Conservation (phyloP, 2,113 vertebrate genomes). For the Excalfactoria chinensis region DNA sequence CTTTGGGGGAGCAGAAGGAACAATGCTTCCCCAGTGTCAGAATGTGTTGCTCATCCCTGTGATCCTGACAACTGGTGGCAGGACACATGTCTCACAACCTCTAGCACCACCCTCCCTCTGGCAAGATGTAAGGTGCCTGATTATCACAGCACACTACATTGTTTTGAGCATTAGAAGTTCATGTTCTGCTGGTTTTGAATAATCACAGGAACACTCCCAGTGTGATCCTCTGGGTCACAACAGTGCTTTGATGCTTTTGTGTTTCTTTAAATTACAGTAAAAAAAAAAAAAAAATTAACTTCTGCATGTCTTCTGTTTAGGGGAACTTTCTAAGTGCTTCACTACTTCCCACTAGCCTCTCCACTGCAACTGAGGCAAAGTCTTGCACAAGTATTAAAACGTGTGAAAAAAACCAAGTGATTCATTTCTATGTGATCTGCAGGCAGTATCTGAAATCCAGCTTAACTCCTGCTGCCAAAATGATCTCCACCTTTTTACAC, state of each 20-base stretch:
- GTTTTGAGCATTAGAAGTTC: conserved; percentile 3
- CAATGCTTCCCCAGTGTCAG: not conserved
- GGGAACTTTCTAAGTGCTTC: not conserved
- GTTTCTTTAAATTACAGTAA: not conserved
- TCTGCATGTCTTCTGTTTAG: not conserved
- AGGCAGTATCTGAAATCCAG: not conserved
- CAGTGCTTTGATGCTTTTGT: not conserved
- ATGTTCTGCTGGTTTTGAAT: not conserved
- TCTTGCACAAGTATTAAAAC: not conserved
- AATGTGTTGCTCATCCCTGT: not conserved
- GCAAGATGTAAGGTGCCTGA: not conserved
- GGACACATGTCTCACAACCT: not conserved
- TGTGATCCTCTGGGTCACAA: not conserved
- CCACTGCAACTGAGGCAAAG: not conserved
- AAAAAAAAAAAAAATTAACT: not conserved
- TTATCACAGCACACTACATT: not conserved
- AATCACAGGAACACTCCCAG: not conserved
- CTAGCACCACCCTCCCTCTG: not conserved
- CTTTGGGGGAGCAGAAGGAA: not conserved
- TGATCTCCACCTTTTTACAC: not conserved
- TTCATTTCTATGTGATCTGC: not conserved
- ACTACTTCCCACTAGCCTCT: not conserved
- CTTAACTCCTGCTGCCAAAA: not conserved
- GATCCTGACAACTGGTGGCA: not conserved
- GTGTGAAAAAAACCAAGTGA: not conserved